phyloP scores from a whole-genome alignment of 2,888 invertebrate genomes.

The Euclidia mi region DNA sequence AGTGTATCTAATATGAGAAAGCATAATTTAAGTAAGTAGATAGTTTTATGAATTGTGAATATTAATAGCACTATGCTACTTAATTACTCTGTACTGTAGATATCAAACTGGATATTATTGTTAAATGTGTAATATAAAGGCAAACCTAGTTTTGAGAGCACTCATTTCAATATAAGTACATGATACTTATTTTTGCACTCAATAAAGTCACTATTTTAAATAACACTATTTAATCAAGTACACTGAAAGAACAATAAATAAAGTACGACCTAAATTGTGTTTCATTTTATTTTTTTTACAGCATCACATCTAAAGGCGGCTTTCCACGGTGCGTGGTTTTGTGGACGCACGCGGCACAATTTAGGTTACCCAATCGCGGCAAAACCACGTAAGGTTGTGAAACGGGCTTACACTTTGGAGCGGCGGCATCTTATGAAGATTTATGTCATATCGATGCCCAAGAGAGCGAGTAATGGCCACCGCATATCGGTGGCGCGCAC shows the following conservation, averaged over 20 bases:
- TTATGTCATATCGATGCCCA: no score
- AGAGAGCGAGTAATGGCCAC: no score
- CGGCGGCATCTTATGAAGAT: no score
- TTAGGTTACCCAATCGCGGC: no score
- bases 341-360: no score
- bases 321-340: no score
- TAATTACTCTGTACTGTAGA: slow-evolving; percentile 42
- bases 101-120: slow-evolving; percentile 53
- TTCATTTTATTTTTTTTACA: slow-evolving; percentile 66
- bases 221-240: slow-evolving; percentile 80
- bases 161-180: slow-evolving; percentile 80
- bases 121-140: slow-evolving; percentile 51
- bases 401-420: no score
- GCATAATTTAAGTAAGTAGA: no score
- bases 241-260: slow-evolving; percentile 85
- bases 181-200: slow-evolving; percentile 86
- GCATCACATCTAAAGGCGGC: no score
- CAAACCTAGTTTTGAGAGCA: slow-evolving; percentile 79
- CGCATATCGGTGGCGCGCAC: no score
- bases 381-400: no score
- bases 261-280: slow-evolving; percentile 67
- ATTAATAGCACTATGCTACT: slow-evolving; percentile 42
- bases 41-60: slow-evolving; percentile 45
- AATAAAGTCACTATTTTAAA: slow-evolving; percentile 87
- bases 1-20: no score